Base-by-base conservation (phyloP, 2,113 vertebrate genomes). In the Siniperca chuatsi region DNA sequence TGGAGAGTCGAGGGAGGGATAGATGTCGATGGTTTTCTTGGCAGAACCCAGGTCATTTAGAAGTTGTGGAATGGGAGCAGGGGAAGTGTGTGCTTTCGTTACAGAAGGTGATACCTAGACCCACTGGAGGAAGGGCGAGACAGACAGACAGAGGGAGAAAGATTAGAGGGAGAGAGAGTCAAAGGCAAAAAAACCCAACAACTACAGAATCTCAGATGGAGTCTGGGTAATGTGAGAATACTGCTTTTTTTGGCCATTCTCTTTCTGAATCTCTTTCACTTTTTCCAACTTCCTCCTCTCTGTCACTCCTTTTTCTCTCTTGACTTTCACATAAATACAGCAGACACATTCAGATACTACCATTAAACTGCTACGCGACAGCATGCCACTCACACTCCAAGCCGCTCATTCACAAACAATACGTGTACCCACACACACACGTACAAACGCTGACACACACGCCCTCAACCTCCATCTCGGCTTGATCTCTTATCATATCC, bases 61-160 rank as follows among this genome's bases (percentile, higher is more conserved):
- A 89, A 92, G 82, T 85, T 83, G 74, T 70, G 75, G 23, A 74
- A 65, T 52, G 42, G 61, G 67, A 80, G 42, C 62, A 25, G 62
- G 57, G 83, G 71, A 81, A 85, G 75, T 79, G 70, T 85, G 87
- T 73, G 85, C 81, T 90, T 86, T 90, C 66, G 77, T 82, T 94
- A 92, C 96, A 98, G 95, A 97, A 98, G 76, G 96, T 98, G 89
- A 97, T 97, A 99, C 97, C 72, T 95, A 96, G 91, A 97, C 96
- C 87, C 96, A 94, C 33, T 54, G 78, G 67, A 75, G 62, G 18
- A 64, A 33, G n/a, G 57, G 54, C 68, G 64, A 90, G 46, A 25
- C 29, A 57, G 67, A 25, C 46, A 57, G 67, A 75, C 65, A 82
- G 69, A 76, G 64, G 6, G 23, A 78, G 71, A 67, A 29, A 79